Percentiles rank a stretch among this genome's conserved stretches.
These are phyloP conservation scores for Pterostichus niger DNA, from an alignment of 2,888 invertebrate species.

Conservation along the genomic window DNA sequence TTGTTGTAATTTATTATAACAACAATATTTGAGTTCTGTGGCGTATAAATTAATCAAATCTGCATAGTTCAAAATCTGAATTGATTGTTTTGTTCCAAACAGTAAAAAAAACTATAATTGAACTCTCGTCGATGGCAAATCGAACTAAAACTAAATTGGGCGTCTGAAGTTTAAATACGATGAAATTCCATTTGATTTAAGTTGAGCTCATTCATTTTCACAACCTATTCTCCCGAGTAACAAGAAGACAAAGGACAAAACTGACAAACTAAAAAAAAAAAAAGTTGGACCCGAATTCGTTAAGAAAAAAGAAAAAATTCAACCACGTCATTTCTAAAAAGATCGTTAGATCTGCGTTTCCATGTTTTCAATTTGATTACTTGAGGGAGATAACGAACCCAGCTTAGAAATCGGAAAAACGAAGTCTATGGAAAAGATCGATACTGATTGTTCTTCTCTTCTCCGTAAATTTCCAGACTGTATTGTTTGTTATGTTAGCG, in stretches of 20 bases:
- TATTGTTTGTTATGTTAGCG: slow-evolving; percentile 24
- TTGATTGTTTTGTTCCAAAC: neutral
- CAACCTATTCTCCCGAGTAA: neutral
- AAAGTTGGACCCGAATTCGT: neutral
- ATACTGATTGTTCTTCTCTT: slow-evolving; percentile 52
- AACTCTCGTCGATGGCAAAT: neutral
- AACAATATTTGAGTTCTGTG: too few species aligned
- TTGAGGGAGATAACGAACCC: slow-evolving; percentile 51
- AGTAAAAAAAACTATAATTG: slow-evolving; percentile 31
- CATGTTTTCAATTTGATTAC: slow-evolving; percentile 59
- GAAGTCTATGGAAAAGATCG: slow-evolving; percentile 47
- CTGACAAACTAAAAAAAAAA: slow-evolving; percentile 5
- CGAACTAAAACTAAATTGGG: slow-evolving; percentile 20
- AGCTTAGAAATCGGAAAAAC: slow-evolving; percentile 50
- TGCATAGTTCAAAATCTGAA: neutral
- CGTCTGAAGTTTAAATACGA: slow-evolving; percentile 18
- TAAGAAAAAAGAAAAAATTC: slow-evolving; percentile 32
- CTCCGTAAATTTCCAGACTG: slow-evolving; percentile 44
- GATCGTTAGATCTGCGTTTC: slow-evolving; percentile 40
- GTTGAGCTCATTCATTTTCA: slow-evolving; percentile 3
- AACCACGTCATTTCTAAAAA: slow-evolving; percentile 36
- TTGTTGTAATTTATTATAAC: neutral
- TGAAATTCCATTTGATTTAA: slow-evolving; percentile 21
- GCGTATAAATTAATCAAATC: too few species aligned
- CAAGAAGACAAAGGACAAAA: slow-evolving; percentile 15